Evolutionary conservation across 2,797 vertebrate species (phyloP).

Genomic region (Poecile montanus): DNA sequence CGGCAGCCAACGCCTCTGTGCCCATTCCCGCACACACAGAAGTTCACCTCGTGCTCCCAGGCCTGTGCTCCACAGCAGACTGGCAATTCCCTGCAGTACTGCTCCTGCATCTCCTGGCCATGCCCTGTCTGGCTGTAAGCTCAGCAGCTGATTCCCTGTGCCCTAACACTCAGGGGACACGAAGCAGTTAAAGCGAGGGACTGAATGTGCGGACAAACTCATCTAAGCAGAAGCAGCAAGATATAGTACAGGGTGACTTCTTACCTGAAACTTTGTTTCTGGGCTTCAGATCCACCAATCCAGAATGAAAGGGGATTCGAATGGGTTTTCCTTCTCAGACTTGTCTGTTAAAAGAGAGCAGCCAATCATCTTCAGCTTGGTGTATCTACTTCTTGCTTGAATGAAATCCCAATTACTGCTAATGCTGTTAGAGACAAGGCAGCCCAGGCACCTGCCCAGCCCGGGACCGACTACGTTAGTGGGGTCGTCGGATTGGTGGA

Average conservation of each 20-base stretch:
- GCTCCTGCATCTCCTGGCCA: not conserved
- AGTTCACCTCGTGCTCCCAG: not conserved
- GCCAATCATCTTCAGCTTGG: conserved; percentile 84
- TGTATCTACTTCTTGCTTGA: conserved; percentile 78
- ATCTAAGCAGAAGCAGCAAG: conserved; percentile 69
- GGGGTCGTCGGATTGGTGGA: conserved; percentile 74
- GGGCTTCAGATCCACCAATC: conserved; percentile 84
- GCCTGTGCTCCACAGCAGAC: not conserved
- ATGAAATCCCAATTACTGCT: conserved; percentile 79
- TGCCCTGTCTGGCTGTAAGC: not conserved
- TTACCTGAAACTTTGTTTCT: conserved; percentile 83
- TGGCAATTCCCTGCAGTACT: not conserved
- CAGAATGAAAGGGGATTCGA: conserved; percentile 80
- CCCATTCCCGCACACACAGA: not conserved
- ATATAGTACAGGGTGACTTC: conserved; percentile 76
- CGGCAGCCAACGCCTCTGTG: not conserved
- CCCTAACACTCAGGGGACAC: not conserved
- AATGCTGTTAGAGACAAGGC: conserved; percentile 79
- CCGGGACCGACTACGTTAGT: conserved; percentile 44
- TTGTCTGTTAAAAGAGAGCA: conserved; percentile 85
- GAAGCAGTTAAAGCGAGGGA: conserved; percentile 46
- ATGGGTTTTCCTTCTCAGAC: conserved; percentile 81
- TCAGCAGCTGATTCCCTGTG: not conserved
- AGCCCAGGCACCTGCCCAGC: conserved; percentile 76
- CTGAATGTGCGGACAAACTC: conserved; percentile 47